Evolutionary conservation across 2,113 vertebrate species (phyloP), one percentile per base, ranked within the genome.

Genomic region (Oncorhynchus tshawytscha): DNA sequence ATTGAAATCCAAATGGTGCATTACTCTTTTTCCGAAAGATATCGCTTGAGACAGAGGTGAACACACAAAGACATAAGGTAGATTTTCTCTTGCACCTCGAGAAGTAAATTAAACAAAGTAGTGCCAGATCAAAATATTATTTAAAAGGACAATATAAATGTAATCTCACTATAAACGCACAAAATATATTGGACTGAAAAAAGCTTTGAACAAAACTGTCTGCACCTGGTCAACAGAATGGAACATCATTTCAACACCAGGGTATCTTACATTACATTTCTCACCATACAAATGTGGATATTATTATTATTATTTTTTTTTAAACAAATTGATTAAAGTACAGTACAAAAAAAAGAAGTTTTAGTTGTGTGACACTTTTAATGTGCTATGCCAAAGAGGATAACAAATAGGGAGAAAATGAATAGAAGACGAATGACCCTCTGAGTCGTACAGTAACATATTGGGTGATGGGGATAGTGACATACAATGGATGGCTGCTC

Each of bases 111-210:
- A 72, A 76, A 66, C 39, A 48, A 59, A 76, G 45, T 54, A 70
- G 65, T 73, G 75, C 67, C 54, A 80, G 71, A 79, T 60, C 54
- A 67, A 71, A 71, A 27, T 45, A 45, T 29, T 71, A n/a, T 76
- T 64, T 71, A 29, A 76, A 85, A 72, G 67, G 71, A 79, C 74
- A 71, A 67, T 81, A 25, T 48, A 71, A 27, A 75, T 34, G 74
- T 70, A 74, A 70, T 57, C 34, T 71, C 78, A 86, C 82, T 77
- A 68, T 70, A 84, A 84, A 81, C 76, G 78, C 84, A 81, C 68
- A 70, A 74, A 86, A 81, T 77, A 67, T 80, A 82, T 54, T 69
- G 45, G 71, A 78, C 65, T 69, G 59, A 25, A 81, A 84, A 68
- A 68, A 1, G 77, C 78, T 45, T 67, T 5, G n/a, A 83, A 81